Conservation (phyloP, 2,888 invertebrate species). For the Baronia brevicornis region DNA sequence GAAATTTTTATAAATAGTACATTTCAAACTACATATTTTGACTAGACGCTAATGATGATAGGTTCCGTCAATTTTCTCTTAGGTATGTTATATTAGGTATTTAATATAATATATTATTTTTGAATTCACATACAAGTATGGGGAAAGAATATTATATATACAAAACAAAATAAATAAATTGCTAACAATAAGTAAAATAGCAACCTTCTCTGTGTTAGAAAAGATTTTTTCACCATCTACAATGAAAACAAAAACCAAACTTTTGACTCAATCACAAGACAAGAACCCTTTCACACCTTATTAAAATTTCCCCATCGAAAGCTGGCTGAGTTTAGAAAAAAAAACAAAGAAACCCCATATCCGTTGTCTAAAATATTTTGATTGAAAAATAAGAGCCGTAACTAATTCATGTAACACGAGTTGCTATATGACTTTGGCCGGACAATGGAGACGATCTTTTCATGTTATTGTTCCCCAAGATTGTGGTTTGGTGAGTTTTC, state of each 20-base stretch:
- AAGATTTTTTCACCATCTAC: conserved; percentile 22
- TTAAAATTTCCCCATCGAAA: conserved; percentile 55
- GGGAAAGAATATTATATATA: too few relatives aligned
- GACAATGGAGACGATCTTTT: conserved; percentile 15
- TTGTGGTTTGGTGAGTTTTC: too few relatives aligned
- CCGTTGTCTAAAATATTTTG: conserved; percentile 63
- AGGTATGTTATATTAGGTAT: too few relatives aligned
- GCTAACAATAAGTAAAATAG: too few relatives aligned
- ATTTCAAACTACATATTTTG: too few relatives aligned
- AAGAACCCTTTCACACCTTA: conserved; percentile 66
- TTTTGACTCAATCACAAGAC: conserved; percentile 56
- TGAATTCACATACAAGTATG: too few relatives aligned
- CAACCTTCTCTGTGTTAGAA: too few relatives aligned
- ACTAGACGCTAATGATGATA: too few relatives aligned
- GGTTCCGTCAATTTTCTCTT: too few relatives aligned
- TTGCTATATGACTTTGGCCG: conserved; percentile 12
- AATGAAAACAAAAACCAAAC: conserved; percentile 33
- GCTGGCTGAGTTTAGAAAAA: conserved; percentile 33
- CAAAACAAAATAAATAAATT: too few relatives aligned
- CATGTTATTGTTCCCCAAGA: conserved; percentile 22
- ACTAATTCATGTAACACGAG: conserved; percentile 46
- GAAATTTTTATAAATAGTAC: too few relatives aligned
- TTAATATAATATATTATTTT: too few relatives aligned
- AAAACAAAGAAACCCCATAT: conserved; percentile 44
- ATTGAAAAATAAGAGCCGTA: conserved; percentile 70